phyloP scores from a whole-genome alignment of 2,797 vertebrate genomes.

The Luscinia luscinia region DNA sequence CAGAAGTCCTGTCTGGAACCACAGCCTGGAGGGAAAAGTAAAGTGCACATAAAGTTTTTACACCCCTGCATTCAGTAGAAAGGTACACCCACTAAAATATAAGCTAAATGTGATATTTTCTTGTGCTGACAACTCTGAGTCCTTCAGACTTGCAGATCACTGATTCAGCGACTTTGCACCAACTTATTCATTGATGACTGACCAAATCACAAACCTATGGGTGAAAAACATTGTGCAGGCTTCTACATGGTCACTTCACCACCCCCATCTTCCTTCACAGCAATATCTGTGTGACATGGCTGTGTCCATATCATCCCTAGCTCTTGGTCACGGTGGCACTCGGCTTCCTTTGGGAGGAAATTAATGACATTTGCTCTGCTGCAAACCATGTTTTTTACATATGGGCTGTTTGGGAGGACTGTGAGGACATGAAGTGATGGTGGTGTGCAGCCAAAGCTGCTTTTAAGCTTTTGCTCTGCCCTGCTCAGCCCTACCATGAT shows the following conservation, averaged over 20 bases:
- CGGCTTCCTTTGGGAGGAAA: neutral
- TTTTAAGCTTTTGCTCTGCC: neutral
- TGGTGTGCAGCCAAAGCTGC: neutral
- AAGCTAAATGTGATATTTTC: neutral
- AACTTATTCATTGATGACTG: neutral
- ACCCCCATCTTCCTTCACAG: neutral
- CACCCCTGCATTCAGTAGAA: neutral
- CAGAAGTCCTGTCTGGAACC: neutral
- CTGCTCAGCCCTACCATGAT: neutral
- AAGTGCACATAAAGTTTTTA: neutral
- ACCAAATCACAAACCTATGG: neutral
- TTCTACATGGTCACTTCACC: neutral
- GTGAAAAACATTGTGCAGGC: neutral
- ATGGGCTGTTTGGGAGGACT: neutral
- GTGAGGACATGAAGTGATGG: neutral
- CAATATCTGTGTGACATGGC: fast-evolving
- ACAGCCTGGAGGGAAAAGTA: neutral
- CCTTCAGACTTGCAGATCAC: neutral
- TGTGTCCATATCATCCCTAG: fast-evolving
- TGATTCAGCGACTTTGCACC: neutral
- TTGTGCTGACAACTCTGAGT: neutral
- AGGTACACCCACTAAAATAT: neutral
- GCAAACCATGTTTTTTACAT: fast-evolving
- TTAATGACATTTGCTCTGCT: neutral
- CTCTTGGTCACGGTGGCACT: neutral